phyloP scores from a whole-genome alignment of 2,797 vertebrate species.

The Sus cebifrons region DNA sequence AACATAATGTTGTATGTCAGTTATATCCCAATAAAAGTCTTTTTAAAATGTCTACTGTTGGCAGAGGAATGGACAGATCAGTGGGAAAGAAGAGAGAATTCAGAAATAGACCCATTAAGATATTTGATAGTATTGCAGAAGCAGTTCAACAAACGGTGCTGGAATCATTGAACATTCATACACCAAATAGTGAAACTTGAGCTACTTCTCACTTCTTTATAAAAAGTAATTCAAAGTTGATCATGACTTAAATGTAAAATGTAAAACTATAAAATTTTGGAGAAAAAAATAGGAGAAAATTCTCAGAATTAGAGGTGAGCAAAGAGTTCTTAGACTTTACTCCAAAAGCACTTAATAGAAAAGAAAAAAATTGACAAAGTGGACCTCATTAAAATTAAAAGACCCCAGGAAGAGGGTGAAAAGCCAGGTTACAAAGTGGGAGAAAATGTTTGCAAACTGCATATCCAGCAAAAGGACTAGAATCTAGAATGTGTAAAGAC shows the following conservation, averaged over 20 bases:
- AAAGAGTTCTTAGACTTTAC: conserved; percentile 34
- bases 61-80: background rate
- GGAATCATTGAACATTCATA: background rate
- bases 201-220: background rate
- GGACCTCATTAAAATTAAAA: background rate
- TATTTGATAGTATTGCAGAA: conserved; percentile 21
- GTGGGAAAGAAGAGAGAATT: background rate
- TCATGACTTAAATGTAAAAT: background rate
- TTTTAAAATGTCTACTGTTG: background rate
- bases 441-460: background rate
- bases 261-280: background rate
- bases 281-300: background rate
- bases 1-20: background rate
- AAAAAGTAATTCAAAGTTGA: background rate
- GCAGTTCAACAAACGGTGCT: background rate
- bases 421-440: background rate
- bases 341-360: background rate
- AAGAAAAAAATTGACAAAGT: background rate
- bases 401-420: background rate
- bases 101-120: background rate
- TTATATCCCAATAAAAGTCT: background rate
- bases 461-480: background rate
- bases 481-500: background rate
- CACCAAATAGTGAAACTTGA: background rate
- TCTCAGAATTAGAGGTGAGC: background rate